A percentile compares a stretch with the other conserved stretches of the same genome.
These are phyloP conservation scores for Cryptoprocta ferox DNA, from an alignment of 2,797 vertebrate species.

Conservation along the genomic window DNA sequence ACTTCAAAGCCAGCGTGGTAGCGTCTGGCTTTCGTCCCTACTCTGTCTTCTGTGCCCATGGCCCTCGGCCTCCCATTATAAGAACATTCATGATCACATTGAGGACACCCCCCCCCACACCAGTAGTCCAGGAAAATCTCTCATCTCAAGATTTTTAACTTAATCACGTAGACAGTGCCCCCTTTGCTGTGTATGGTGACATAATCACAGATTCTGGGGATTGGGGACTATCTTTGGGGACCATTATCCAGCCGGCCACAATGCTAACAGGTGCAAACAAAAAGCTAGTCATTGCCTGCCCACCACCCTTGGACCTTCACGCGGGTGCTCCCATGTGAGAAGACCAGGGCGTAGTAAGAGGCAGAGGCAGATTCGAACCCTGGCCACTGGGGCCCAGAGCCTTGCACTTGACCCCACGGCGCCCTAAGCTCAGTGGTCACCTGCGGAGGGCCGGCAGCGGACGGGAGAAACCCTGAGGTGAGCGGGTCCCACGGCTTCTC, in stretches of 20 bases:
- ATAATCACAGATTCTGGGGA: not conserved
- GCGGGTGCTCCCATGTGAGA: rapidly evolving
- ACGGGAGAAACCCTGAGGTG: rapidly evolving
- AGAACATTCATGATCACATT: not conserved
- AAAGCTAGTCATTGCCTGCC: rapidly evolving
- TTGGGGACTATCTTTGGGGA: not conserved
- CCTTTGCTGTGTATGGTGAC: rapidly evolving
- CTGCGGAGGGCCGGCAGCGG: rapidly evolving
- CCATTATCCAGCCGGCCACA: rapidly evolving
- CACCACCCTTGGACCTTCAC: rapidly evolving
- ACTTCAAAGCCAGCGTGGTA: rapidly evolving
- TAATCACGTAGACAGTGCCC: rapidly evolving
- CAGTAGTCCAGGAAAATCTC: not conserved
- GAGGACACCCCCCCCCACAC: rapidly evolving
- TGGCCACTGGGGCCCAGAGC: not conserved
- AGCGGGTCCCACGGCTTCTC: rapidly evolving
- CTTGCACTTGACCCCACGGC: not conserved
- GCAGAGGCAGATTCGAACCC: not conserved
- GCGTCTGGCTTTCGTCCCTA: not conserved
- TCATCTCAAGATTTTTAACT: not conserved
- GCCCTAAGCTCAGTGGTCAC: rapidly evolving
- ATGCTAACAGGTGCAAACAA: not conserved
- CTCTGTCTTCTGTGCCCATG: rapidly evolving
- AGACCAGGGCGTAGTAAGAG: not conserved
- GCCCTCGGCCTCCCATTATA: not conserved